Evolutionary conservation across 2,888 invertebrate genomes (phyloP), one percentile per base, ranked within the genome.

Genomic region (Latrodectus hesperus): DNA sequence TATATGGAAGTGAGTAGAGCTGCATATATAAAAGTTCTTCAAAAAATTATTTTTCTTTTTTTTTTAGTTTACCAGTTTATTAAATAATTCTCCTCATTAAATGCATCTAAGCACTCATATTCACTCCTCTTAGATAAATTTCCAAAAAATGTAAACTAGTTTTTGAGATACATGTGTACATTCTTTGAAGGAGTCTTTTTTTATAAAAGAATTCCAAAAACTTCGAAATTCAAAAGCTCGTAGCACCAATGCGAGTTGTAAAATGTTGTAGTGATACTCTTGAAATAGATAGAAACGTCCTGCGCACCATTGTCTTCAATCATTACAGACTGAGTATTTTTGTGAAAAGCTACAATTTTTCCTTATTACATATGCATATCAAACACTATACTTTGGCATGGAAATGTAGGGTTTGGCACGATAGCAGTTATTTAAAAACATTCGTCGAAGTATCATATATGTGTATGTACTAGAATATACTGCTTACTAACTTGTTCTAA

Each of bases 231-330:
- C 76, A 64, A 86, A 86, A 86, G 86, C 86, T 86, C 86, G 72
- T 86, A 86, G 86, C 86, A 86, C 86, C 86, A 86, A 81, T 81
- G 86, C 86, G 26, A 74, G 79, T 85, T 74, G 65, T 79, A 55
- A 73, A 51, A 74, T 77, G 26, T 17, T 17, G 5, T 17, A 12
- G 11, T 17, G 12, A 22, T 26, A 38, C 38, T 38, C 38, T 38
- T 4, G n/a, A 10, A 12, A 22, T 17, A 9, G 26, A 10, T 22
- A n/a, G n/a, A 26, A 17, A 12, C 12, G 17, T 67, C 70, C 52
- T 38, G 12, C 74, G 74, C 75, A 77, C 77, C 77, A 26, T 55
- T 68, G 11, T 79, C 60, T 79, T 53, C 38, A 11, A 71, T 53
- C 26, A 38, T 60, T 38, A 53, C 53, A 77, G 68, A 77, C 53